phyloP scores from a whole-genome alignment of 2,888 invertebrate species.

The Drosophila infuscata region DNA sequence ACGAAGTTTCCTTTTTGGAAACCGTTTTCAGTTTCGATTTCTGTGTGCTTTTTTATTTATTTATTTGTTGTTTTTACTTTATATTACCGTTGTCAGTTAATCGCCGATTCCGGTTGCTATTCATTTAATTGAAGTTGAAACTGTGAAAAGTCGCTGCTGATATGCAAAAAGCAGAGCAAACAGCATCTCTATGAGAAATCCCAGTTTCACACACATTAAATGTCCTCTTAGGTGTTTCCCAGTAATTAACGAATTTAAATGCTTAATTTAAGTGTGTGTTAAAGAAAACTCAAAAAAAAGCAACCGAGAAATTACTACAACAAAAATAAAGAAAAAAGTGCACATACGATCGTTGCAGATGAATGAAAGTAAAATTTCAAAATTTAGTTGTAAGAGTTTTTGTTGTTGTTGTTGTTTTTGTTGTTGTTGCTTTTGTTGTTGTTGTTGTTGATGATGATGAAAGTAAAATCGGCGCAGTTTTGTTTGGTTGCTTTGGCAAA shows the following conservation, averaged over 20 bases:
- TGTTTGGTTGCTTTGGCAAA: constrained; percentile 47
- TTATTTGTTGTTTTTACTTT: constrained; percentile 28
- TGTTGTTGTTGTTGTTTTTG: constrained; percentile 34
- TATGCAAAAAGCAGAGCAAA: constrained; percentile 35
- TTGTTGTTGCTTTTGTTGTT: constrained; percentile 11
- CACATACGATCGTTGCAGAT: constrained; percentile 40
- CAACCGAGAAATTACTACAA: constrained; percentile 24
- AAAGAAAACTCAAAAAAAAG: constrained; percentile 16
- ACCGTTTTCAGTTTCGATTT: constrained; percentile 55
- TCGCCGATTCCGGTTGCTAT: constrained; percentile 67
- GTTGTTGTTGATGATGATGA: constrained; percentile 59
- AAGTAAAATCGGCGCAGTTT: constrained; percentile 82
- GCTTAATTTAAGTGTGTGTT: constrained; percentile 8
- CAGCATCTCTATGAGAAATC: constrained; percentile 13
- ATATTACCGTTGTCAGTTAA: constrained; percentile 39
- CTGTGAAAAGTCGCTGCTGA: constrained; percentile 11
- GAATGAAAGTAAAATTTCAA: constrained; percentile 76
- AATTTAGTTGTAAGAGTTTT: constrained; percentile 44
- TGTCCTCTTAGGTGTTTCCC: constrained; percentile 1
- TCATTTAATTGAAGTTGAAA: constrained; percentile 13
- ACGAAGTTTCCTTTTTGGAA: constrained; percentile 59
- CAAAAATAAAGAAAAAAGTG: constrained; percentile 20
- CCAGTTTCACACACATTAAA: constrained; percentile 29
- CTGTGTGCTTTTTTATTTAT: constrained; percentile 19
- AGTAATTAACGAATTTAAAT: constrained; percentile 28